phyloP scores from a whole-genome alignment of 2,888 invertebrate species.

The Stomorhina lunata region DNA sequence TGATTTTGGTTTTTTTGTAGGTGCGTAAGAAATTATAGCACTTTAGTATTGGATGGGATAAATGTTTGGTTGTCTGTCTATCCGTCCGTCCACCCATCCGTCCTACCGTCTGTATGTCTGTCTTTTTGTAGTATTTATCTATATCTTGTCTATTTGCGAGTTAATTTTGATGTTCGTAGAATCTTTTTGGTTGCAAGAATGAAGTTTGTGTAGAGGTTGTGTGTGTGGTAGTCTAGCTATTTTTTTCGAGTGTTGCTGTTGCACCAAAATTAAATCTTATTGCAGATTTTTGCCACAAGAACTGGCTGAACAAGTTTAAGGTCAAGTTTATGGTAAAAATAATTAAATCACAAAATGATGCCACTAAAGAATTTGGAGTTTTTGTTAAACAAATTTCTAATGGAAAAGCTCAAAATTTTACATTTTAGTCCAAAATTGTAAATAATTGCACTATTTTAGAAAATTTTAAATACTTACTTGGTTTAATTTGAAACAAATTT shows the following conservation, averaged over 20 bases:
- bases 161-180: neutral
- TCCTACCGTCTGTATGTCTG: too few species aligned
- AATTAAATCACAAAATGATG: slow-evolving; percentile 17
- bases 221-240: neutral
- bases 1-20: slow-evolving; percentile 45
- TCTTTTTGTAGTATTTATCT: too few species aligned
- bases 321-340: slow-evolving; percentile 68
- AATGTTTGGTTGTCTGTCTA: neutral
- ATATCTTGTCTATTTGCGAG: slow-evolving; percentile 24
- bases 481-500: too few species aligned
- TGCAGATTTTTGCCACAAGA: slow-evolving; percentile 61
- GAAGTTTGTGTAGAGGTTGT: neutral
- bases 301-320: slow-evolving; percentile 71
- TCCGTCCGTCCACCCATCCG: too few species aligned
- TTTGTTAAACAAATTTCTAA: neutral
- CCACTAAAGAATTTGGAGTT: neutral
- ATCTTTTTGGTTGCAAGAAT: neutral
- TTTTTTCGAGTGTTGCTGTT: neutral
- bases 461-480: too few species aligned
- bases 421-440: too few species aligned
- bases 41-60: neutral
- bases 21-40: slow-evolving; percentile 46
- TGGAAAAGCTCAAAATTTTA: too few species aligned
- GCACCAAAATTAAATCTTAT: slow-evolving; percentile 40
- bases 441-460: too few species aligned